Evolutionary conservation across 2,113 vertebrate genomes (phyloP), one percentile per base, ranked within the genome.

Genomic region (Baryphthengus martii): DNA sequence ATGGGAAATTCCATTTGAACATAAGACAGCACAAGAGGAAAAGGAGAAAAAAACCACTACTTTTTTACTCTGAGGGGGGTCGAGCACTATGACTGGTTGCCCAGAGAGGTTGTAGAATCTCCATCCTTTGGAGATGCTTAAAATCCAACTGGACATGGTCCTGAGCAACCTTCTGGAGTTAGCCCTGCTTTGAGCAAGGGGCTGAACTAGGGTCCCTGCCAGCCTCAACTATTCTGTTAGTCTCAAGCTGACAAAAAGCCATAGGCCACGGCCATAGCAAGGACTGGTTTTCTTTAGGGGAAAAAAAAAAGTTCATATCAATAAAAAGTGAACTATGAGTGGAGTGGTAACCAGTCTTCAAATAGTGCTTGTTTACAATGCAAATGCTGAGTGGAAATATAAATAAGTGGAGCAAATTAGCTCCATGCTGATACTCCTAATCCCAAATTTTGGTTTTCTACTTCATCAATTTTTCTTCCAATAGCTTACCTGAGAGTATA

Each of bases 361-460:
- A 87, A 71, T 15, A 67, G 20, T 90, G 40, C 91, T 94, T 96
- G 65, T 91, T 93, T 89, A 89, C 63, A 66, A 63, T 50, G 74
- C 74, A 86, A 96, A 72, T 33, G 49, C 19, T 37, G 71, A 96
- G 44, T 97, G 95, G 97, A 97, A 98, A 97, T 93, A 89, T 37
- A 97, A 98, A 97, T 90, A 97, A 92, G 74, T 79, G 81, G 31
- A 94, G 92, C 72, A 90, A 86, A 85, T 95, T 88, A 93, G 70
- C 37, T 73, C 29, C 15, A 18, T 45, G 59, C 37, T 88, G 71
- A 63, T 86, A 83, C 25, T 52, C n/a, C 66, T 61, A 80, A 42
- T 44, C 33, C 56, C 7, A 6, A 35, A 42, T 83, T 93, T 90
- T 74, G 20, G 33, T 67, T 91, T 92, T 92, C 39, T 50, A 72